Base-by-base conservation (phyloP, 2,113 vertebrate species). In the Puffinus mauretanicus region DNA sequence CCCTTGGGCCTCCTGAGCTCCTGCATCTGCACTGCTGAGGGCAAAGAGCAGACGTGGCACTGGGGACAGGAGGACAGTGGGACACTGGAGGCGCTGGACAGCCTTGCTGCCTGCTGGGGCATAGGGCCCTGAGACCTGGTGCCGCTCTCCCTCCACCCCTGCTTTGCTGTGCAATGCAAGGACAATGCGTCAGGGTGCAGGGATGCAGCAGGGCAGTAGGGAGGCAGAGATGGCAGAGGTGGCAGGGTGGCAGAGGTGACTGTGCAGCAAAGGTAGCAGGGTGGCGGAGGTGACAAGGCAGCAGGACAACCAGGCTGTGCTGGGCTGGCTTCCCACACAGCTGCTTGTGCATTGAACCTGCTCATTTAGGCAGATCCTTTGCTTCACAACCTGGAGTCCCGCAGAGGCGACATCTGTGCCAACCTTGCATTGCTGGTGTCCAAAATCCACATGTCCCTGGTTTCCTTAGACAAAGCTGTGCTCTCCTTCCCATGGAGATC, bases 271-370 rank as follows among this genome's bases (percentile, higher is more conserved):
- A 47, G 20, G 19, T 47, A 27, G 51, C 36, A 71, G 69, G 34
- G 21, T 18, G 29, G 52, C 30, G 65, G 38, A 42, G 34, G 32
- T 11, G 34, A 27, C 32, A 21, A 17, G 16, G 62, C 13, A 18
- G 61, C 67, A 27, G 42, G 61, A 30, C 42, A 72, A 42, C 19
- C 47, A 40, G 58, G 47, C 62, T 64, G 30, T 10, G 29, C 52
- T 0, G 0, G 22, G 17, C 52, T 72, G 54, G 38, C 11, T 70
- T 38, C 32, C 16, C 55, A 55, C 0, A 0, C 25, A 76, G 61
- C 42, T 10, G 9, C 30, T 36, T 42, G 16, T 36, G 32, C 38
- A 21, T 7, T 58, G 49, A 91, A 60, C 60, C 18, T 71, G 52
- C 29, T 83, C 4, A 0, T 73, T 71, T 54, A 47, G 66, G 27